Evolutionary conservation across 2,888 invertebrate genomes (phyloP).

Genomic region (Notocelia uddmanniana): DNA sequence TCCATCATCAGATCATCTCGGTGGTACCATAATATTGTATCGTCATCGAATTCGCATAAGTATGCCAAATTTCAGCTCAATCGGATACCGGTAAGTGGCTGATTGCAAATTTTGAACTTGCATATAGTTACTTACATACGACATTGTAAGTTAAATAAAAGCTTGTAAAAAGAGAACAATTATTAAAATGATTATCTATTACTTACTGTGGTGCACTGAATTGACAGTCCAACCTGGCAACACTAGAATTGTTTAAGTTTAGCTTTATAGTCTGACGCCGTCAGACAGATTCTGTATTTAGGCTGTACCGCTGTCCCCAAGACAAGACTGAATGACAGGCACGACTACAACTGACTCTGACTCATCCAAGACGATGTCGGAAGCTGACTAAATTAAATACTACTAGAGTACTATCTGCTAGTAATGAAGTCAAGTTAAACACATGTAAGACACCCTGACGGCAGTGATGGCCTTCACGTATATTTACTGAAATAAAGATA

Average conservation of each 20-base stretch:
- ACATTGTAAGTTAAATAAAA: too few species aligned
- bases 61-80: too few species aligned
- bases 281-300: background rate
- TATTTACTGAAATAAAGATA: slow-evolving; percentile 42
- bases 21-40: too few species aligned
- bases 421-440: slow-evolving; percentile 36
- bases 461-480: slow-evolving; percentile 27
- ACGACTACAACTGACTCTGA: slow-evolving; percentile 4
- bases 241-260: background rate
- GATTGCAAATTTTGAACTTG: too few species aligned
- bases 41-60: too few species aligned
- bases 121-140: too few species aligned
- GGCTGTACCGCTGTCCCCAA: background rate
- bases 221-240: background rate
- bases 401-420: slow-evolving; percentile 16
- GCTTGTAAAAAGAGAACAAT: background rate
- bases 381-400: slow-evolving; percentile 38
- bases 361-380: slow-evolving; percentile 25
- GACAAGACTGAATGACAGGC: background rate
- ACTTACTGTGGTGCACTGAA: slow-evolving; percentile 3
- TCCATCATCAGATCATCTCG: too few species aligned
- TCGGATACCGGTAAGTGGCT: too few species aligned
- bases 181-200: background rate
- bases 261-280: background rate
- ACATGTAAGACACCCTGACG: slow-evolving; percentile 25